These are phyloP conservation scores for Orcinus orca DNA, from an alignment of 2,113 vertebrate genomes.

Conservation along the genomic window DNA sequence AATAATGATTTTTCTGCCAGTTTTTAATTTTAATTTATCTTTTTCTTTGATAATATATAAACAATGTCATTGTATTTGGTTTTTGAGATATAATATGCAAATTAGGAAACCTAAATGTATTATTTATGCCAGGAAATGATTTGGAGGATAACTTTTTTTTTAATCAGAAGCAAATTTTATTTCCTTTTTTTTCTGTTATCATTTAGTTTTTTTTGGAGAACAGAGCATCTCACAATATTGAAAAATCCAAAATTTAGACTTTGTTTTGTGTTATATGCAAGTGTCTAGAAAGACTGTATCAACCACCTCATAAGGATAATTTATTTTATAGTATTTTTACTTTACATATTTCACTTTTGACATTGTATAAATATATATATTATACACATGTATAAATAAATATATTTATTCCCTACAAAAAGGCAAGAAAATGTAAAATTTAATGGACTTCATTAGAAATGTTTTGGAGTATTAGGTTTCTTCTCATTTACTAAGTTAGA, in stretches of 20 bases:
- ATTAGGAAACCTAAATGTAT: slow-evolving; percentile 14
- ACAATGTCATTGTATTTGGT: neutral
- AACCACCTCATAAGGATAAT: neutral
- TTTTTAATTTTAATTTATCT: slow-evolving; percentile 28
- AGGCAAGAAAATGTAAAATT: slow-evolving; percentile 9
- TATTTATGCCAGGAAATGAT: slow-evolving; percentile 29
- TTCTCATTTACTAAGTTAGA: slow-evolving; percentile 32
- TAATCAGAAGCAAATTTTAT: neutral
- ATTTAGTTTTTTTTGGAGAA: neutral
- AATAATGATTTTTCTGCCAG: neutral
- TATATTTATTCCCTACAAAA: neutral
- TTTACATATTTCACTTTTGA: slow-evolving; percentile 52
- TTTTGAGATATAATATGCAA: slow-evolving; percentile 34
- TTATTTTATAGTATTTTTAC: slow-evolving; percentile 55
- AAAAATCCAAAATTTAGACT: slow-evolving; percentile 26
- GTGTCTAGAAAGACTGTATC: neutral
- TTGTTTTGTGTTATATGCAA: neutral
- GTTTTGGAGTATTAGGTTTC: slow-evolving; percentile 54
- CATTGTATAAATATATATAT: neutral
- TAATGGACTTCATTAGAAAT: neutral
- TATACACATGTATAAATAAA: neutral
- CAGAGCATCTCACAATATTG: neutral
- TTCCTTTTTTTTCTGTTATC: slow-evolving; percentile 3
- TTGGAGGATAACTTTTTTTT: slow-evolving; percentile 7
- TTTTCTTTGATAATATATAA: slow-evolving; percentile 17